Base-by-base conservation (phyloP, 35 echinoderm and acorn worm genomes). In the Acanthaster planci region DNA sequence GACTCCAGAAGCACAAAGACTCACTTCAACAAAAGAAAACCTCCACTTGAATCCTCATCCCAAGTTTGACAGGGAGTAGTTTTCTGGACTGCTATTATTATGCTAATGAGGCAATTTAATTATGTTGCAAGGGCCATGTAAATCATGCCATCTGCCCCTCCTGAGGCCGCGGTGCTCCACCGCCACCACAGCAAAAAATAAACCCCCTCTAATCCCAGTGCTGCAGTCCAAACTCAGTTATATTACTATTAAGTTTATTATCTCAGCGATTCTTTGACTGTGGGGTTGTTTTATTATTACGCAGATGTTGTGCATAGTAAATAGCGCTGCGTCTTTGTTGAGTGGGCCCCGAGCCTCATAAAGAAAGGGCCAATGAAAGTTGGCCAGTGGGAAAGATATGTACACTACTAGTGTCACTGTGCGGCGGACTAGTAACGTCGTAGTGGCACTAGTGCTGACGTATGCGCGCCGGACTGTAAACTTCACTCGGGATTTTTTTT, bases 221-320 rank as follows among this genome's bases (percentile, higher is more conserved):
- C 67, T 53, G 58, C 67, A 86, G 67, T 86, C 84, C 84, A 38
- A 19, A 77, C 72, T 78, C 84, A 86, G 84, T 86, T 86, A 86
- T 86, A 86, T 86, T 86, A 38, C 84, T 76, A 86, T 72, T 72
- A 72, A 72, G 76, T 22, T 86, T 86, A 86, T 86, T 86, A 86
- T 86, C 84, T 86, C 68, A 78, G 84, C 84, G 30, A 86, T 86
- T 78, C 84, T 86, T 86, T 86, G 84, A 77, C 84, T 76, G 37
- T 86, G 84, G 84, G 58, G 51, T 86, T 78, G 76, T 78, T 72
- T 72, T 86, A 55, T 86, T 78, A 86, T 86, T 85, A 85, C 58
- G 84, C 51, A 86, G 84, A 86, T 86, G 75, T 72, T 72, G 64
- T 72, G 64, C 64, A 72, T 72, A 72, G 64, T 72, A 72, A 72